Percentiles rank a stretch among this genome's conserved stretches.
phyloP scores from a whole-genome alignment of 37 sponge, comb jelly and placozoan species.

The Spongia lamella region DNA sequence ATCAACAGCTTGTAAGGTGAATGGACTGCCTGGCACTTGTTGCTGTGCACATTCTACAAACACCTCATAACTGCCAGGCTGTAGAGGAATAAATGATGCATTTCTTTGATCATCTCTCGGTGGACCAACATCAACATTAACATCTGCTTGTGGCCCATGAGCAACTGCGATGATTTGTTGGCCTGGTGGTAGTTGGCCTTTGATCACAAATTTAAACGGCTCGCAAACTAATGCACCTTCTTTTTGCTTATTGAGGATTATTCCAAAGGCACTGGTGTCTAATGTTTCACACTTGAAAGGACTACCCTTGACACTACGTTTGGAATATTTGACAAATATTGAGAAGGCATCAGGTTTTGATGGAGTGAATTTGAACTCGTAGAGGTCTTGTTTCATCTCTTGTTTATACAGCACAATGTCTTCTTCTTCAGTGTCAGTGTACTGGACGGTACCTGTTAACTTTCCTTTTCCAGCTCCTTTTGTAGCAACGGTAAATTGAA shows the following conservation, averaged over 20 bases:
- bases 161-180: constrained; percentile 43
- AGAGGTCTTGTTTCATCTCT: background rate
- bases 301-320: constrained; percentile 36
- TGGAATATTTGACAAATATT: constrained; percentile 37
- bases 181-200: constrained; percentile 35
- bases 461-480: constrained; percentile 41
- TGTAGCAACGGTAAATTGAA: constrained; percentile 44
- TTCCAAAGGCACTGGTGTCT: constrained; percentile 41
- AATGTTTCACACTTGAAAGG: constrained; percentile 51
- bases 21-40: constrained; percentile 62
- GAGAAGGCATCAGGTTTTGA: constrained; percentile 13
- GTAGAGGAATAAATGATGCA: constrained; percentile 68
- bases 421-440: background rate
- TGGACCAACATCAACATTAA: constrained; percentile 32
- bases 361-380: constrained; percentile 29
- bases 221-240: constrained; percentile 60
- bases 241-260: constrained; percentile 39
- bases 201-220: constrained; percentile 49
- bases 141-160: constrained; percentile 75
- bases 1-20: constrained; percentile 38
- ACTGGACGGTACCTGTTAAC: constrained; percentile 15
- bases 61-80: constrained; percentile 71
- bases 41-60: constrained; percentile 73
- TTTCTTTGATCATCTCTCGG: constrained; percentile 3
- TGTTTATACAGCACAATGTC: background rate